Percentiles rank a stretch among this genome's conserved stretches.
These are phyloP conservation scores for Acrocephalus arundinaceus DNA, from an alignment of 2,113 vertebrate species.

Conservation along the genomic window DNA sequence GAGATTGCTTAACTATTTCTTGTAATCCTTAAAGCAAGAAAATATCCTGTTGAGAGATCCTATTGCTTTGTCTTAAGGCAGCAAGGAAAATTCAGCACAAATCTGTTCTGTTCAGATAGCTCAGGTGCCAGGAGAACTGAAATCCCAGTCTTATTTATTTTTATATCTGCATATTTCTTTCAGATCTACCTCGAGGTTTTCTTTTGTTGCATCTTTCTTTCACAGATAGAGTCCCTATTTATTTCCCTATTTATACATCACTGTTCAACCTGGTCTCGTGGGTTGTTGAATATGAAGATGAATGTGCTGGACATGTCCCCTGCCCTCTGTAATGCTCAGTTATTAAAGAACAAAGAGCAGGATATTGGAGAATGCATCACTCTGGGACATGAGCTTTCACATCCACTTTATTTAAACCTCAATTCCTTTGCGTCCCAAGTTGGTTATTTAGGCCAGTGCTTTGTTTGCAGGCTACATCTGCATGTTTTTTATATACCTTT, in stretches of 20 bases:
- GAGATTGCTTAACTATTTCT: neutral
- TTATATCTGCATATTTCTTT: neutral
- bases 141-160: neutral
- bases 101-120: neutral
- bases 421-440: neutral
- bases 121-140: neutral
- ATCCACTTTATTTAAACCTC: neutral
- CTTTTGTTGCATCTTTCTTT: neutral
- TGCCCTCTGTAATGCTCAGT: neutral
- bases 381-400: neutral
- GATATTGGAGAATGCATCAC: neutral
- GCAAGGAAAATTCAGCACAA: neutral
- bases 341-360: slow-evolving; percentile 17
- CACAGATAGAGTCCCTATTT: neutral
- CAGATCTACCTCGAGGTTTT: neutral
- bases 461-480: slow-evolving; percentile 8
- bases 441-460: neutral
- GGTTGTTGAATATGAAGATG: neutral
- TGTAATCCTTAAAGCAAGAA: neutral
- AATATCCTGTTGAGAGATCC: neutral
- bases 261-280: neutral
- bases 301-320: neutral
- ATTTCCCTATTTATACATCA: neutral
- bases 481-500: neutral
- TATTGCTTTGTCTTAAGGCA: neutral